Evolutionary conservation across 2,797 vertebrate genomes (phyloP).

Genomic region (Eulemur rubriventer): DNA sequence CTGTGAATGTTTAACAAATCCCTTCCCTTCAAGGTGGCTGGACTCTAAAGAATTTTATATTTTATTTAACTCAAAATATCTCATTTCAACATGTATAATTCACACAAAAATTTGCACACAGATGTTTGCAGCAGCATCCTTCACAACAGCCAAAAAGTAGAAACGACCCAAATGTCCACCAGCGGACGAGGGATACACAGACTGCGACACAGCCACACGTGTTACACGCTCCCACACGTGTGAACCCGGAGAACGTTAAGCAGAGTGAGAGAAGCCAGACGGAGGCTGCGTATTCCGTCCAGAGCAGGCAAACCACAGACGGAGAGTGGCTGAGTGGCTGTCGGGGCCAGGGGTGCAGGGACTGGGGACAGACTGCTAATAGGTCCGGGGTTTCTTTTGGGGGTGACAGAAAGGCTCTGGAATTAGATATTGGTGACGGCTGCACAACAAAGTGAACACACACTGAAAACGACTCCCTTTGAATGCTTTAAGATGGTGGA

Average conservation of each 20-base stretch:
- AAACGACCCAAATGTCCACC: neutral
- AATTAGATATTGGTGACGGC: neutral
- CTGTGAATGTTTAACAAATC: neutral
- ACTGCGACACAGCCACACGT: accelerated
- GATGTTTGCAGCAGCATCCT: no score
- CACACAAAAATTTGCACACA: no score
- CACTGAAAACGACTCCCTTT: neutral
- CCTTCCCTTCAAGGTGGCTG: neutral
- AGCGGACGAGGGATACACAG: accelerated
- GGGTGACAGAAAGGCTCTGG: neutral
- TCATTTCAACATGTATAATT: neutral
- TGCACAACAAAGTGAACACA: accelerated
- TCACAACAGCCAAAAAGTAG: neutral
- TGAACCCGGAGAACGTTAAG: accelerated
- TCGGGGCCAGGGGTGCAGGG: neutral
- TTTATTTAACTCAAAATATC: neutral
- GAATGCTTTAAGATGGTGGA: neutral
- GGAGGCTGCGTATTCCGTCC: accelerated
- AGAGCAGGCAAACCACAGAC: neutral
- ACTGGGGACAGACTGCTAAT: accelerated
- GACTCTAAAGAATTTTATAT: neutral
- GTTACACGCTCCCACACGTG: accelerated
- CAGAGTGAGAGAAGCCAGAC: neutral
- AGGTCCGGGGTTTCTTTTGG: accelerated
- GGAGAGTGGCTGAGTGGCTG: accelerated